A percentile compares a stretch with the other conserved stretches of the same genome.
These are phyloP conservation scores for Eulemur albifrons DNA, from an alignment of 2,797 vertebrate species.

Conservation along the genomic window DNA sequence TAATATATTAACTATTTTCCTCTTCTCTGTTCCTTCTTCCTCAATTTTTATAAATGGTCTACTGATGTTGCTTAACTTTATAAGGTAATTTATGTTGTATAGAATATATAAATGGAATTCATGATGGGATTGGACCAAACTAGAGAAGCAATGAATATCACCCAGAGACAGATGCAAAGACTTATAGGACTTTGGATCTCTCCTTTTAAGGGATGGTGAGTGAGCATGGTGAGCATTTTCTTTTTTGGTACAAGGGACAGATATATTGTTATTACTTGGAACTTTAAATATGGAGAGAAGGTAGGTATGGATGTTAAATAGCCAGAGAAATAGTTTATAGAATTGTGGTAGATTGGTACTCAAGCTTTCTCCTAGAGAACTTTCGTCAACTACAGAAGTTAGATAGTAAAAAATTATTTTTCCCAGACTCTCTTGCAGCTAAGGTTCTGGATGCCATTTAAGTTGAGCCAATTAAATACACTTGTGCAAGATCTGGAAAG, in stretches of 20 bases:
- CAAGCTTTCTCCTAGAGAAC: neutral
- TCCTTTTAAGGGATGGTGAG: neutral
- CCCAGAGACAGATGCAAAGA: neutral
- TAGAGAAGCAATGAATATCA: neutral
- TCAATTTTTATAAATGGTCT: neutral
- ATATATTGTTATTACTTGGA: neutral
- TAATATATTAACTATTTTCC: neutral
- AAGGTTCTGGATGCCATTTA: neutral
- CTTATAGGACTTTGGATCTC: neutral
- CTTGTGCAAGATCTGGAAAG: neutral
- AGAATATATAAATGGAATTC: neutral
- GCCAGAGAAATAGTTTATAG: neutral
- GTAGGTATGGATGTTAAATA: neutral
- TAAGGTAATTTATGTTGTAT: neutral
- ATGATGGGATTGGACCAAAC: neutral
- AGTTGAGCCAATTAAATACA: neutral
- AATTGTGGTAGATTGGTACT: neutral
- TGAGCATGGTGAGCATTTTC: neutral
- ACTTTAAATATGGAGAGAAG: neutral
- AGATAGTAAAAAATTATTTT: neutral
- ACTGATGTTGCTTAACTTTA: neutral
- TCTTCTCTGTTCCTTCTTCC: neutral
- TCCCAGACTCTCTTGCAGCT: slow-evolving; percentile 7
- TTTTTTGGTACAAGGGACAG: neutral
- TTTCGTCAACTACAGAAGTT: neutral